Base-by-base conservation (phyloP, 2,113 vertebrate species). In the Marcusenius ussheri region DNA sequence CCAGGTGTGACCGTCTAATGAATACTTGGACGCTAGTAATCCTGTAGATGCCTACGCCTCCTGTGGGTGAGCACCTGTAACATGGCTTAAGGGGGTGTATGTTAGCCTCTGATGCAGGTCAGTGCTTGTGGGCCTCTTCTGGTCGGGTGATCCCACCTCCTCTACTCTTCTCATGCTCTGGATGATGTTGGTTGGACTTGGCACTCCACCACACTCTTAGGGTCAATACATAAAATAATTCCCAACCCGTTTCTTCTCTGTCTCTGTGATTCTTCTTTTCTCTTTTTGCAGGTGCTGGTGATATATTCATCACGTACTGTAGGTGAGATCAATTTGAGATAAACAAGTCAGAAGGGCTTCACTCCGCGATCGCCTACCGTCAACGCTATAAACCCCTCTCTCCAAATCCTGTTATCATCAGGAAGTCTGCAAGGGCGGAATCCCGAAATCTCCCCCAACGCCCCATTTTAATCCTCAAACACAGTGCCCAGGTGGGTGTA, bases 271-370 rank as follows among this genome's bases (percentile, higher is more conserved):
- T 80, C 74, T 80, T 19, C 35, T 21, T 42, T 13, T 42, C 74
- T 42, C 11, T 39, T 3, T 42, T 80, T 1, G 5, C 27, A 39
- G 2, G 35, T 19, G 70, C 24, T 21, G 10, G 49, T 89, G 89
- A 42, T 85, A 89, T 46, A 89, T 89, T 88, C 53, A 84, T 90
- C 53, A 49, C 50, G 3, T 77, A 66, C 62, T 66, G 62, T 27
- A 83, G 45, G 24, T 84, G 56, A 84, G 21, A 50, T 80, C 74
- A 80, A 42, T 80, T 42, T 19, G 8, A 80, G 35, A 42, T 50
- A 87, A 49, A 88, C 27, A 88, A 47, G 53, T 27, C 90, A 47
- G 53, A 90, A 53, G 6, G 74, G 35, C 13, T 80, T 80, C 31
- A 88, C n/a, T 31, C n/a, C 15, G 1, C 3, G 35, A 19, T 80